Percentiles rank a stretch among this genome's conserved stretches.
phyloP scores from a whole-genome alignment of 2,113 vertebrate species.

The Potamarius usumacintae region DNA sequence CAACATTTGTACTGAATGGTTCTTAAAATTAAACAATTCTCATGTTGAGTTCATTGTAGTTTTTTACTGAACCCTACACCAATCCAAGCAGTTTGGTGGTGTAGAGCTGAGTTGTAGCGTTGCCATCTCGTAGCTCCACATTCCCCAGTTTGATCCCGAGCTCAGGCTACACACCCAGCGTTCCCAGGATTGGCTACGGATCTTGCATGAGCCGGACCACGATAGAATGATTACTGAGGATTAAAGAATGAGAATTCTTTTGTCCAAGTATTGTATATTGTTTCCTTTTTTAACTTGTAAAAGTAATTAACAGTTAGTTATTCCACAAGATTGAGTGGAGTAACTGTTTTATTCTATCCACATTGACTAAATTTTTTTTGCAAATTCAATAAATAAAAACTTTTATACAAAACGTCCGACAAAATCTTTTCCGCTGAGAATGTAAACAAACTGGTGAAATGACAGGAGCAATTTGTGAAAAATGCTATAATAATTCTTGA shows the following conservation, averaged over 20 bases:
- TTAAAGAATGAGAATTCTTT: neutral
- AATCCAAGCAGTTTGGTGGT: neutral
- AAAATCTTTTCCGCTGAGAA: too few relatives aligned
- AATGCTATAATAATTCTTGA: too few relatives aligned
- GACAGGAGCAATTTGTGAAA: too few relatives aligned
- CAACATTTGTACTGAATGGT: slow-evolving; percentile 32
- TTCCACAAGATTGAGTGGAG: too few relatives aligned
- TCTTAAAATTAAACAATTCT: slow-evolving; percentile 28
- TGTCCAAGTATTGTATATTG: neutral
- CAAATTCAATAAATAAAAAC: too few relatives aligned
- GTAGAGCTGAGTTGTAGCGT: neutral
- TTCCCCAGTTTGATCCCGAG: slow-evolving; percentile 1
- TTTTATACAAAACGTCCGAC: too few relatives aligned
- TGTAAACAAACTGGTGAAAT: too few relatives aligned
- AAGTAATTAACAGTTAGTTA: too few relatives aligned
- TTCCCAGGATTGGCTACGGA: neutral
- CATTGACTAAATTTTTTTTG: too few relatives aligned
- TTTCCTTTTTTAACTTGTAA: neutral
- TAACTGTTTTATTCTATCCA: too few relatives aligned
- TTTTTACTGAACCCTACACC: neutral
- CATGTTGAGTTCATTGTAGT: neutral
- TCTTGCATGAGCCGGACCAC: neutral
- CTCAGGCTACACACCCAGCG: neutral
- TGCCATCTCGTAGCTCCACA: neutral
- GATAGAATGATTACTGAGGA: neutral